phyloP scores from a whole-genome alignment of 2,888 invertebrate genomes.

The Pandemis cinnamomeana region DNA sequence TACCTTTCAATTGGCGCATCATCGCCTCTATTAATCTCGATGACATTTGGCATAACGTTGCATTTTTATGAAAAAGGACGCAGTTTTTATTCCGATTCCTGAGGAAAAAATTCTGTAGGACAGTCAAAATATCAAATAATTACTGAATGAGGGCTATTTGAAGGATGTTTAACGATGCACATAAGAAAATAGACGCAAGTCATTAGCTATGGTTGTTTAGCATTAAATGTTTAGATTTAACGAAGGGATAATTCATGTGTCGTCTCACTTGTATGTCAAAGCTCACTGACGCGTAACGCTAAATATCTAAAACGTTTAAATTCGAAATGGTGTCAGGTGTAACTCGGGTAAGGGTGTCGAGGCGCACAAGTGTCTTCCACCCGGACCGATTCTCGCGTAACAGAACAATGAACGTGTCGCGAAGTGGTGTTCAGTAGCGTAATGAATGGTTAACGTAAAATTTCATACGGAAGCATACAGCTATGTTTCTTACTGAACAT shows the following conservation, averaged over 20 bases:
- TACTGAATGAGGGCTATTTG: no score
- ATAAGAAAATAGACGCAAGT: no score
- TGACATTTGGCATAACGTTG: no score
- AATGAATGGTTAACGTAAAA: constrained; percentile 35
- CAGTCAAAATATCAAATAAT: no score
- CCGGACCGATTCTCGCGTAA: constrained; percentile 24
- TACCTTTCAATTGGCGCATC: no score
- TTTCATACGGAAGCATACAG: constrained; percentile 49
- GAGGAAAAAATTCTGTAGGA: no score
- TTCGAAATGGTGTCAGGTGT: constrained; percentile 36
- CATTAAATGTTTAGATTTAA: neutral
- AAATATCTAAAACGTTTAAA: constrained; percentile 28
- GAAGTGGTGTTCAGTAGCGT: constrained; percentile 28
- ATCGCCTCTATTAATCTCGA: no score
- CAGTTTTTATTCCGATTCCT: no score
- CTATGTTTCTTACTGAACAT: constrained; percentile 62
- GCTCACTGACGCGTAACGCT: constrained; percentile 9
- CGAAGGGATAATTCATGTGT: neutral
- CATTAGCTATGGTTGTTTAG: neutral
- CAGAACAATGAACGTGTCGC: constrained; percentile 26
- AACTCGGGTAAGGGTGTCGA: constrained; percentile 11
- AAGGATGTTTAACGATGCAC: no score
- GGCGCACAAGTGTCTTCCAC: constrained; percentile 11
- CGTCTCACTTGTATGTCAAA: neutral
- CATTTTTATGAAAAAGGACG: no score